Percentiles rank a stretch among this genome's conserved stretches.
phyloP scores from a whole-genome alignment of 2,113 vertebrate genomes.

The Drymodes brunneopygia region DNA sequence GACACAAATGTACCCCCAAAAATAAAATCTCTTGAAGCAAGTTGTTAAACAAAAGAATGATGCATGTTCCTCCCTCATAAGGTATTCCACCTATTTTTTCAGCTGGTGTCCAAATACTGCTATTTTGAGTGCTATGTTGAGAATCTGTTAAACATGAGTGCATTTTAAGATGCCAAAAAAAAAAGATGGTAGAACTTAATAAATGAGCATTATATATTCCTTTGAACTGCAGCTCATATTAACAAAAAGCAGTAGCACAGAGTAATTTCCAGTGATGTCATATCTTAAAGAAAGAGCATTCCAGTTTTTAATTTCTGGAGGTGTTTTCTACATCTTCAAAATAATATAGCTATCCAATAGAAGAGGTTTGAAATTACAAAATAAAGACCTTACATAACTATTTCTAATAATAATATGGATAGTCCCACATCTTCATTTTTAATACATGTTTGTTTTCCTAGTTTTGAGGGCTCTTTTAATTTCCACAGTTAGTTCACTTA shows the following conservation, averaged over 20 bases:
- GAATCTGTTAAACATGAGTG: constrained; percentile 34
- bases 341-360: background rate
- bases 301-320: background rate
- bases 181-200: constrained; percentile 13
- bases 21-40: constrained; percentile 60
- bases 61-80: constrained; percentile 58
- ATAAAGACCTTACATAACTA: background rate
- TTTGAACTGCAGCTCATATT: background rate
- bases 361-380: background rate
- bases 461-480: background rate
- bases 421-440: background rate
- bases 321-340: background rate
- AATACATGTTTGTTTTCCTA: background rate
- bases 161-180: constrained; percentile 22
- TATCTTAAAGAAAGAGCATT: background rate
- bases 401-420: background rate
- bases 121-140: constrained; percentile 42
- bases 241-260: background rate
- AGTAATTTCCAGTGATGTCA: background rate
- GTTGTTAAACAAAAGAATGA: constrained; percentile 66
- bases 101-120: constrained; percentile 45
- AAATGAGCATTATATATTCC: background rate
- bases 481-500: background rate
- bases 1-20: constrained; percentile 77
- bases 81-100: constrained; percentile 53